phyloP scores from a whole-genome alignment of 2,888 invertebrate species.

The Clostera curtula region DNA sequence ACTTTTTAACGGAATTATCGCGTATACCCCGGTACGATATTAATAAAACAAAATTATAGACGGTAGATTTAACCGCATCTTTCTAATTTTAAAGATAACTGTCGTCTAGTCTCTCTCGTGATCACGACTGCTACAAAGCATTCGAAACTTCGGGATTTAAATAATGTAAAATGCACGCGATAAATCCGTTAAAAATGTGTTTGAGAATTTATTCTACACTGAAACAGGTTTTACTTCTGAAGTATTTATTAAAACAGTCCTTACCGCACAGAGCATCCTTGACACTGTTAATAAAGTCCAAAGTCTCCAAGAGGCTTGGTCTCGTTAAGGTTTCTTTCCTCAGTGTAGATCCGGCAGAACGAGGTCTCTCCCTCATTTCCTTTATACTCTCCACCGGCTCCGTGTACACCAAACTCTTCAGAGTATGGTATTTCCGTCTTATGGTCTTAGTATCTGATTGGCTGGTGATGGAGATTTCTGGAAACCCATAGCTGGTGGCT shows the following conservation, averaged over 20 bases:
- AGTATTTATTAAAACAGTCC: slow-evolving; percentile 11
- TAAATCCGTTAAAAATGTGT: no score
- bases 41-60: no score
- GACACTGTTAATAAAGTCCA: slow-evolving; percentile 65
- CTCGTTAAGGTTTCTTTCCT: slow-evolving; percentile 54
- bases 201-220: no score
- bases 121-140: no score
- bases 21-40: no score
- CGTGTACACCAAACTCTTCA: slow-evolving; percentile 56
- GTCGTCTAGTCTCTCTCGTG: no score
- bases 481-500: slow-evolving; percentile 52
- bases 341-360: slow-evolving; percentile 63
- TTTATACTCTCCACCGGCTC: slow-evolving; percentile 59
- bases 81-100: no score
- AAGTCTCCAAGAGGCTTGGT: slow-evolving; percentile 60
- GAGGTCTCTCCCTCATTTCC: slow-evolving; percentile 51
- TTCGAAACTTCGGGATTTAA: no score
- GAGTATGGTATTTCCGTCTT: slow-evolving; percentile 38
- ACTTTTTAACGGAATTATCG: no score
- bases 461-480: slow-evolving; percentile 59
- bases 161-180: no score
- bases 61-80: no score
- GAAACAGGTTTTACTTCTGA: no score
- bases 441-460: slow-evolving; percentile 52
- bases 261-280: slow-evolving; percentile 59